Base-by-base conservation (phyloP, 2,797 vertebrate species). In the Crax fasciolata region DNA sequence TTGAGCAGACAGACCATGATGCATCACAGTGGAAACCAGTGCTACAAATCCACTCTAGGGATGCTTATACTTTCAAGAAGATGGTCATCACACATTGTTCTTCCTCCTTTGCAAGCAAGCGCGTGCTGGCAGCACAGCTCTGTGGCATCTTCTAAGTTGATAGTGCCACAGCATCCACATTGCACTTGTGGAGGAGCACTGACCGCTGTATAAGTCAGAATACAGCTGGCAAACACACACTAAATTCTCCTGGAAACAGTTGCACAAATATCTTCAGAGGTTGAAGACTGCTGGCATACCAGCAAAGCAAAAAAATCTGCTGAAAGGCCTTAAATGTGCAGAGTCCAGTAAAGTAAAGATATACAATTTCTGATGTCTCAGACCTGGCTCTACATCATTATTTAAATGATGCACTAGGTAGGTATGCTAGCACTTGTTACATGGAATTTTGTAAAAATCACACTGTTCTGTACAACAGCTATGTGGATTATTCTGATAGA, bases 1-100 rank as follows among this genome's bases (percentile, higher is more conserved):
- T 63, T 76, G 59, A 82, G 59, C 74, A 90, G 61, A 61, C 44
- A 87, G 48, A 92, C 3, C 35, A 46, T 63, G 82, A 81, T 85
- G 76, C 21, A 39, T 94, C 94, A 96, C 85, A 94, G 89, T 83
- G 79, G 85, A 88, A 93, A 91, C 13, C 24, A 91, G 66, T 44
- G 43, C 9, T 30, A 44, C 62, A 55, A 95, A 81, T 72, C 61
- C 84, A 77, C 1, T 5, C 21, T 18, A 84, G 32, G 25, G 58
- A 44, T 81, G 28, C 55, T 62, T 65, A 16, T 52, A n/a, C 77
- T 89, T 84, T 32, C 61, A 48, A 88, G 54, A 39, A 38, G 55
- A 23, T 23, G 52, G 25, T 44, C 28, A 79, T 70, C 82, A 30
- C 32, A 57, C 41, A 38, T 27, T 30, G 9, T 17, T 88, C 55